phyloP scores from a whole-genome alignment of 1,140 invertebrate genomes.

The Stegodyphus mimosarum region DNA sequence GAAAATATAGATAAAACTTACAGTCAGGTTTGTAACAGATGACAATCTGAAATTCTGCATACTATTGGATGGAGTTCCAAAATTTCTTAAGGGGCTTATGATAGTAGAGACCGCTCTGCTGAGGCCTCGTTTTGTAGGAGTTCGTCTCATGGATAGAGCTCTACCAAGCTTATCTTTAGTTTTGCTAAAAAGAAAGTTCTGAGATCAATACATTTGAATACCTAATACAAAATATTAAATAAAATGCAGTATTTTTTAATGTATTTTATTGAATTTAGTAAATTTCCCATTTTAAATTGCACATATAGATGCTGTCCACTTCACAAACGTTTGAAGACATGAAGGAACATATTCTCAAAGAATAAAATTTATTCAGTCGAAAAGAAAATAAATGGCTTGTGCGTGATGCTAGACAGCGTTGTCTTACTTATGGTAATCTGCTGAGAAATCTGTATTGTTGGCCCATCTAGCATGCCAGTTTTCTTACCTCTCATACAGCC shows the following conservation, averaged over 20 bases:
- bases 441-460: too few relatives aligned
- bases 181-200: slow-evolving; percentile 69
- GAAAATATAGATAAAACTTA: slow-evolving; percentile 22
- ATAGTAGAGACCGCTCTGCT: slow-evolving; percentile 94
- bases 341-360: too few relatives aligned
- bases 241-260: background rate
- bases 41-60: slow-evolving; percentile 29
- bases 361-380: too few relatives aligned
- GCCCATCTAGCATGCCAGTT: too few relatives aligned
- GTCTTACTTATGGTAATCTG: too few relatives aligned
- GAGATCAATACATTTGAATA: slow-evolving; percentile 9
- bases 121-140: slow-evolving; percentile 81
- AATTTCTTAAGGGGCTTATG: slow-evolving; percentile 78
- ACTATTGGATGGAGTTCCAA: slow-evolving; percentile 23
- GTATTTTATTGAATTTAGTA: background rate
- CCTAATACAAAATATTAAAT: slow-evolving; percentile 32
- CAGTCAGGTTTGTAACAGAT: slow-evolving; percentile 50
- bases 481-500: too few relatives aligned
- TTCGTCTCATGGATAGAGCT: slow-evolving; percentile 94
- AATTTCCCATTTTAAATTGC: too few relatives aligned
- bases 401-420: too few relatives aligned
- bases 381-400: too few relatives aligned
- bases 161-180: slow-evolving; percentile 89
- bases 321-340: too few relatives aligned
- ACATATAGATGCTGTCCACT: too few relatives aligned